phyloP scores from a whole-genome alignment of 1,140 invertebrate genomes.

The Conopomorpha cramerella region DNA sequence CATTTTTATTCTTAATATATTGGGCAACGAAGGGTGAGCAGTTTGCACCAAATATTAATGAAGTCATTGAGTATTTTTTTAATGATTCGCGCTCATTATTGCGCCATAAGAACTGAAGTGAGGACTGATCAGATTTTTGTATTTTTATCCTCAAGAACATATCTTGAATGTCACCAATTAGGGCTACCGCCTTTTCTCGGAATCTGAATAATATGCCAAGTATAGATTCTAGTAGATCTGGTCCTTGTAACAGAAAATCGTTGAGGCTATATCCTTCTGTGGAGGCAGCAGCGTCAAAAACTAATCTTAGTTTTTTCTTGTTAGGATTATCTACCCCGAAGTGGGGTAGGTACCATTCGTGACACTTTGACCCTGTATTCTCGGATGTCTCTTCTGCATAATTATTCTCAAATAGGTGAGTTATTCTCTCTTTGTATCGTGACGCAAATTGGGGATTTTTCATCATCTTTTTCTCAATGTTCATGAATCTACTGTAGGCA shows the following conservation, averaged over 20 bases:
- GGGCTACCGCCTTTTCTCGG: constrained; percentile 12
- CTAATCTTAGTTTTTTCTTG: constrained; percentile 5
- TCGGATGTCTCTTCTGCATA: not conserved
- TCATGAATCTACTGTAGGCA: not conserved
- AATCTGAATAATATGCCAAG: constrained; percentile 17
- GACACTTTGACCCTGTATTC: not conserved
- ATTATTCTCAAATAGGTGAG: not conserved
- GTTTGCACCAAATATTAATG: constrained; percentile 14
- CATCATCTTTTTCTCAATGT: constrained; percentile 1
- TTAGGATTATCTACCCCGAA: constrained; percentile 5
- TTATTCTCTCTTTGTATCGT: constrained; percentile 1
- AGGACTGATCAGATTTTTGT: constrained; percentile 8
- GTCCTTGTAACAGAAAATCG: constrained; percentile 11
- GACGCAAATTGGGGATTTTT: not conserved
- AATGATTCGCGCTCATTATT: constrained; percentile 1
- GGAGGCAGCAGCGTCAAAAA: constrained; percentile 4
- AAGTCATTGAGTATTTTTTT: constrained; percentile 10
- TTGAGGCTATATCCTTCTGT: constrained; percentile 2
- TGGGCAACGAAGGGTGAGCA: constrained; percentile 14
- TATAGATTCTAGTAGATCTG: constrained; percentile 15
- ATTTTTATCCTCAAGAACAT: constrained; percentile 17
- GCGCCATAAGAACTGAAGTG: constrained; percentile 13
- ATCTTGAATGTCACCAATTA: constrained; percentile 17
- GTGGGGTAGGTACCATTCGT: not conserved
- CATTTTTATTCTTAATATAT: too few relatives aligned